A percentile compares a stretch with the other conserved stretches of the same genome.
Conservation (phyloP, 2,797 vertebrate species). For the Trachurus trachurus region DNA sequence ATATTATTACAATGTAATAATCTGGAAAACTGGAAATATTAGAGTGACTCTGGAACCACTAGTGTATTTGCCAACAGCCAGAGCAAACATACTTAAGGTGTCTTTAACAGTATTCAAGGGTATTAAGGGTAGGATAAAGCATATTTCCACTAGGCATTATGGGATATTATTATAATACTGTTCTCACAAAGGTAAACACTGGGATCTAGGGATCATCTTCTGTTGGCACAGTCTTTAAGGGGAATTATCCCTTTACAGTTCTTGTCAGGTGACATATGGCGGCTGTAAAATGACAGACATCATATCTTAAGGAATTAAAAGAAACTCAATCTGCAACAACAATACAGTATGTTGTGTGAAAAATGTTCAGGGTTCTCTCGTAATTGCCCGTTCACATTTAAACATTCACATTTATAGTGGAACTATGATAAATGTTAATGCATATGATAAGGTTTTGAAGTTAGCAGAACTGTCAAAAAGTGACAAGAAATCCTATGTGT, state of each 20-base stretch:
- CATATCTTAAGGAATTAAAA: no score
- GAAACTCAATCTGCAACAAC: no score
- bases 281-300: not conserved
- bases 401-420: not conserved
- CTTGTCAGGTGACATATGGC: not conserved
- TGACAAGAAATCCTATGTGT: not conserved
- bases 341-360: not conserved
- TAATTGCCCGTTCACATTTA: not conserved
- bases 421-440: not conserved
- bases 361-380: not conserved
- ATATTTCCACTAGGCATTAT: not conserved
- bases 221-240: no score
- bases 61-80: not conserved
- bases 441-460: not conserved
- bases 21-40: not conserved
- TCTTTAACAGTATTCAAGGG: not conserved
- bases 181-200: no score
- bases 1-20: conserved; percentile 1
- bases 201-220: no score
- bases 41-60: not conserved
- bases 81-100: conserved; percentile 7
- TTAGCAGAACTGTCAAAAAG: not conserved
- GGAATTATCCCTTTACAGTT: not conserved
- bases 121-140: not conserved
- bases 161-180: no score